phyloP scores from a whole-genome alignment of 2,888 invertebrate species.

The Noctua janthe region DNA sequence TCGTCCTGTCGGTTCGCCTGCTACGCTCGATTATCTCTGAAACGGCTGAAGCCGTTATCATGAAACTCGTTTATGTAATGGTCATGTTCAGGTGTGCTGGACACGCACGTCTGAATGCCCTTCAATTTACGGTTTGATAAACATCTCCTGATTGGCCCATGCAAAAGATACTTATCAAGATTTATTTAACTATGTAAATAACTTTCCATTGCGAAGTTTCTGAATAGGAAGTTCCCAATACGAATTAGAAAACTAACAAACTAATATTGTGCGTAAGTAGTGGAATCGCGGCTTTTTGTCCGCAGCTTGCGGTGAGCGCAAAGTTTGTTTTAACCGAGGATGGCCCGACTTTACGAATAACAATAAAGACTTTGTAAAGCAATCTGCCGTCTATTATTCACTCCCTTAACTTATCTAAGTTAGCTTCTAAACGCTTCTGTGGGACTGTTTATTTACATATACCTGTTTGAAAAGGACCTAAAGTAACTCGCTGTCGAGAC shows the following conservation, averaged over 20 bases:
- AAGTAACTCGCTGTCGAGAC: constrained; percentile 65
- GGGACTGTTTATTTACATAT: constrained; percentile 72
- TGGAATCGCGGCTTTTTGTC: constrained; percentile 47
- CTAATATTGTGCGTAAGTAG: constrained; percentile 37
- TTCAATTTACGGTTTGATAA: constrained; percentile 2
- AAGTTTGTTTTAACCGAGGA: constrained; percentile 72
- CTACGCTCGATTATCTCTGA: constrained; percentile 50
- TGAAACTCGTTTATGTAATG: constrained; percentile 3
- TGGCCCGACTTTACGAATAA: constrained; percentile 67
- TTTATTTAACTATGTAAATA: neutral
- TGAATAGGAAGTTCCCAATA: constrained; percentile 24
- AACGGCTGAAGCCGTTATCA: constrained; percentile 40
- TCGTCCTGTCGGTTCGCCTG: constrained; percentile 45
- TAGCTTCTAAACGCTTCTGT: constrained; percentile 67
- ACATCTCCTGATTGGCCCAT: constrained; percentile 8
- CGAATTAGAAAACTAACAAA: constrained; percentile 33
- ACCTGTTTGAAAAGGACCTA: constrained; percentile 68
- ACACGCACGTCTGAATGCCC: constrained; percentile 9
- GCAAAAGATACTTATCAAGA: neutral
- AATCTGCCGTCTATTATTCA: constrained; percentile 77
- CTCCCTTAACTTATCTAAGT: constrained; percentile 72
- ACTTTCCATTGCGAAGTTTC: constrained; percentile 23
- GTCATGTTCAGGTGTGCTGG: constrained; percentile 14
- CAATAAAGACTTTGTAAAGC: constrained; percentile 78
- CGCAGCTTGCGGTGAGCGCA: constrained; percentile 55